These are phyloP conservation scores for Ceyx melanurus DNA, from an alignment of 2,113 vertebrate species.

Conservation along the genomic window DNA sequence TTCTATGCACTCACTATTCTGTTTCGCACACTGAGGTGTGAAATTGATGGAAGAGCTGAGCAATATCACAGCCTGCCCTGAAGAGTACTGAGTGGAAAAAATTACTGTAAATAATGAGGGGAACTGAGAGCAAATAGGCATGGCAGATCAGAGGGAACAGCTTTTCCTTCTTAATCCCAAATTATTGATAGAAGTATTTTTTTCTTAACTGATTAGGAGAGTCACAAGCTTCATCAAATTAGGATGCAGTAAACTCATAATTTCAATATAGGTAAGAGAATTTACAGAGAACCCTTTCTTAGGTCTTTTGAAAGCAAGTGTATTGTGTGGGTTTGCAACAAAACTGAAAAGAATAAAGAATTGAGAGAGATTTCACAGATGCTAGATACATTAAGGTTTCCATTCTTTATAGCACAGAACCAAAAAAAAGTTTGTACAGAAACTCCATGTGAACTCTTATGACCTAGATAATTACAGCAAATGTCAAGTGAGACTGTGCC, in stretches of 20 bases:
- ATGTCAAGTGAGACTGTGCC: not conserved
- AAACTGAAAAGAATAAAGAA: not conserved
- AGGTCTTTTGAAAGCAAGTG: not conserved
- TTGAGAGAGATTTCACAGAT: not conserved
- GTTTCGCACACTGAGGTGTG: not conserved
- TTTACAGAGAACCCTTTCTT: not conserved
- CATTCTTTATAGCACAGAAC: not conserved
- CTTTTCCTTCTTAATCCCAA: not conserved
- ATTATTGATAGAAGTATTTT: not conserved
- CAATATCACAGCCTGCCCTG: not conserved
- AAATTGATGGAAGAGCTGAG: not conserved
- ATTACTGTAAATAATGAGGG: not conserved
- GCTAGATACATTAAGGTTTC: not conserved
- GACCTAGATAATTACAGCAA: not conserved
- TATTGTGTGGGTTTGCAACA: not conserved
- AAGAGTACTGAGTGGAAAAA: not conserved
- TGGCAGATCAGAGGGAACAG: not conserved
- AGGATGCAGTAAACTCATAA: not conserved
- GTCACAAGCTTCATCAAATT: not conserved
- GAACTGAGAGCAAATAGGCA: not conserved
- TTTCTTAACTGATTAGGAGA: not conserved
- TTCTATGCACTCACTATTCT: not conserved
- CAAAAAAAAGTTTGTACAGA: not conserved
- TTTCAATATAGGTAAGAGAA: not conserved
- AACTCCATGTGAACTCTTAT: not conserved